These are phyloP conservation scores for Heteronetta atricapilla DNA, from an alignment of 2,113 vertebrate species.

Conservation along the genomic window DNA sequence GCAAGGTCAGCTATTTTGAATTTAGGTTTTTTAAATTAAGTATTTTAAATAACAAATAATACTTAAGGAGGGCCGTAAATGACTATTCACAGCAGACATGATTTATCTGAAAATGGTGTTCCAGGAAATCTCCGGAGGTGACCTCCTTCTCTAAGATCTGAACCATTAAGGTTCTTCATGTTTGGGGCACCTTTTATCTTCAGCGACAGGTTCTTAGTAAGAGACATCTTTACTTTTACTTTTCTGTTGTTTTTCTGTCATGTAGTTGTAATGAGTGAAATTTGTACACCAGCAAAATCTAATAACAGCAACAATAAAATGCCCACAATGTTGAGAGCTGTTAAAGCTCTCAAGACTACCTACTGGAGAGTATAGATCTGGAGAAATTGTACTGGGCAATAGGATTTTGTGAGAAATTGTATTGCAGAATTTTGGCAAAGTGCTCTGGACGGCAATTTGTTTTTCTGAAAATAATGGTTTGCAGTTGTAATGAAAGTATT, in stretches of 20 bases:
- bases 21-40: background rate
- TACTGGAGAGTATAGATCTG: background rate
- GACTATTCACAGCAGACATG: background rate
- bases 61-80: background rate
- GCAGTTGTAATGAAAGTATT: background rate
- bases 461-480: constrained; percentile 8
- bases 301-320: background rate
- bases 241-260: background rate
- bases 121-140: background rate
- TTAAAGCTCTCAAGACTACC: background rate
- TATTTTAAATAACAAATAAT: background rate
- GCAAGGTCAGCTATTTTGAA: background rate
- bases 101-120: background rate
- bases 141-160: background rate
- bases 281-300: background rate
- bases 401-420: background rate
- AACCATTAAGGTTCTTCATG: rapidly evolving
- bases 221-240: background rate
- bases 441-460: background rate
- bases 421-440: background rate
- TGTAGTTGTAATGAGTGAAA: background rate
- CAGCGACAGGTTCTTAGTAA: background rate
- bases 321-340: background rate
- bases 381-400: background rate
- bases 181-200: background rate